These are phyloP conservation scores for Aramus guarauna DNA, from an alignment of 2,113 vertebrate genomes.

Conservation along the genomic window DNA sequence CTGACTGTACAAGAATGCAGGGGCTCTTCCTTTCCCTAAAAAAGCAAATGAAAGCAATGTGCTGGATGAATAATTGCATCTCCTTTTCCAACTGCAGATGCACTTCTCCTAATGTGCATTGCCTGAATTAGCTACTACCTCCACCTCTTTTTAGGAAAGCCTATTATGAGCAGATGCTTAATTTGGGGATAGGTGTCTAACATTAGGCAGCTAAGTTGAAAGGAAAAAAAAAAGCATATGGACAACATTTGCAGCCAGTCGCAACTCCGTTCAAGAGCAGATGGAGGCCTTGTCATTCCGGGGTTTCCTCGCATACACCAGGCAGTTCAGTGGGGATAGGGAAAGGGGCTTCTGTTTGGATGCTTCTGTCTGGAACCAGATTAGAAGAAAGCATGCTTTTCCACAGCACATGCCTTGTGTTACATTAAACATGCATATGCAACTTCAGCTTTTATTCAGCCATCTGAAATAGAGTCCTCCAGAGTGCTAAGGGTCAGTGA, in stretches of 20 bases:
- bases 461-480: conserved; percentile 22
- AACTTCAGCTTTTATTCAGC: conserved; percentile 43
- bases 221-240: conserved; percentile 55
- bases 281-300: conserved; percentile 59
- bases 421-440: conserved; percentile 56
- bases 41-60: background rate
- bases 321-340: conserved; percentile 34
- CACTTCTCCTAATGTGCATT: rapidly evolving
- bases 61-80: background rate
- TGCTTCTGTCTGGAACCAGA: conserved; percentile 54
- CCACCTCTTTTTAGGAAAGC: background rate
- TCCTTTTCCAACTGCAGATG: background rate
- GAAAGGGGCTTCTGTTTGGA: conserved; percentile 59
- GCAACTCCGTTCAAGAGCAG: conserved; percentile 49
- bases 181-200: conserved; percentile 40
- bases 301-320: conserved; percentile 34
- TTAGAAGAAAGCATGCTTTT: conserved; percentile 33
- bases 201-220: conserved; percentile 38
- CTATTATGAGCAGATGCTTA: background rate
- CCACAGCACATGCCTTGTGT: background rate
- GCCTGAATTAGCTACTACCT: background rate
- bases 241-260: conserved; percentile 61
- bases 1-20: background rate
- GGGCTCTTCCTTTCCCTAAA: background rate
- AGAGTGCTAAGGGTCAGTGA: conserved; percentile 17